Conservation (phyloP, 2,113 vertebrate species). For the Archilochus colubris region DNA sequence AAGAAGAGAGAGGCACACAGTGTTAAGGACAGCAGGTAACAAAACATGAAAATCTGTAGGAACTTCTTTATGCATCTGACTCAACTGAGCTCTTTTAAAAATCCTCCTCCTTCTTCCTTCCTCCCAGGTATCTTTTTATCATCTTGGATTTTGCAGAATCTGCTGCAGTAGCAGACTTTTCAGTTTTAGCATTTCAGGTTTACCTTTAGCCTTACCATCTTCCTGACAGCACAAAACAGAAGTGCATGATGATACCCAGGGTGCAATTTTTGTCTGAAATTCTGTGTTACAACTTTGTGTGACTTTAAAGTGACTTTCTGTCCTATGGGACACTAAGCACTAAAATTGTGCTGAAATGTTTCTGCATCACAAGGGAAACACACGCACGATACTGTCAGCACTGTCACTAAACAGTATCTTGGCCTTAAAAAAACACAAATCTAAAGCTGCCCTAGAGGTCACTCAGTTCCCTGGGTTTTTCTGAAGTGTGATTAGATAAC, state of each 20-base stretch:
- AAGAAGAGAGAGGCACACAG: not conserved
- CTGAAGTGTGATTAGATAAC: conserved; percentile 18
- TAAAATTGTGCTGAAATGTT: not conserved
- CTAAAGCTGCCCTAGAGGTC: not conserved
- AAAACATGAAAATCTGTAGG: not conserved
- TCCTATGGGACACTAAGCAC: rapidly evolving
- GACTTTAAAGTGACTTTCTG: not conserved
- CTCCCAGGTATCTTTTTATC: not conserved
- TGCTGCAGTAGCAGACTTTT: not conserved
- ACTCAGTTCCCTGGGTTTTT: not conserved
- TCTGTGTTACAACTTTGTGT: not conserved
- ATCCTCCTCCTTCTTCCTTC: not conserved
- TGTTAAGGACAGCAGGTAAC: not conserved
- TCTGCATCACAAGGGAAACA: not conserved
- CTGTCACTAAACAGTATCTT: not conserved
- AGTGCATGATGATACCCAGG: not conserved
- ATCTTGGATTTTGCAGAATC: not conserved
- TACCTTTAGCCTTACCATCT: not conserved
- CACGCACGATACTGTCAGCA: not conserved
- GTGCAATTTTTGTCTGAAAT: not conserved
- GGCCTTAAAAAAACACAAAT: not conserved
- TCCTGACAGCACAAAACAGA: not conserved
- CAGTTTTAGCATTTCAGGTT: not conserved
- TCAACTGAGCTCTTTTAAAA: not conserved
- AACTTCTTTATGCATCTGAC: not conserved